Evolutionary conservation across 2,797 vertebrate genomes (phyloP), one percentile per base, ranked within the genome.

Genomic region (Anisognathus igniventris): DNA sequence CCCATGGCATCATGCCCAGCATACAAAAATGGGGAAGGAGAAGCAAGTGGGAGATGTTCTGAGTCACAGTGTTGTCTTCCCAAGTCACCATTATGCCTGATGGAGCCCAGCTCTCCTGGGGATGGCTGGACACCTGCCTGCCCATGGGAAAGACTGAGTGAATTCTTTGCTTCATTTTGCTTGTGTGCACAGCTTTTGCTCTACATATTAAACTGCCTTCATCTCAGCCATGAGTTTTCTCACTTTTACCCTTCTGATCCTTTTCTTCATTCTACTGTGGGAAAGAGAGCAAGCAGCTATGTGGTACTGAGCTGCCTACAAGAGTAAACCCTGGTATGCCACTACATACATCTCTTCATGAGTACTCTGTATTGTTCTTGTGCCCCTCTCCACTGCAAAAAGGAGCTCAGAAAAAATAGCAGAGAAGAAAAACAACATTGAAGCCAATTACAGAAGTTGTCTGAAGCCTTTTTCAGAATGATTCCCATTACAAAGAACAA

Each of bases 1-100:
- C 25, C 22, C 7, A 6, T 54, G 51, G 22, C 5, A 24, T 42
- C 10, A 2, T 21, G 12, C 7, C n/a, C 45, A 42, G 42, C 5
- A 47, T 14, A 12, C 33, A 72, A 40, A 72, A 14, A 50, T 31
- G 7, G 8, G 12, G 15, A 50, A 70, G 20, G 33, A 77, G 21
- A 10, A 67, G 31, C 25, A 61, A 42, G 16, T 40, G 27, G 13
- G 13, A 31, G 35, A n/a, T 1, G 1, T n/a, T 71, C 3, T 3
- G 27, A 47, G 40, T 8, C 8, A 13, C 12, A 19, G 6, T 2
- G 1, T 45, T 72, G 22, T 31, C 58, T 81, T 78, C 28, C 30
- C 14, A 53, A 48, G 16, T 64, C 25, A 42, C 4, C 0, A 1
- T 15, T 30, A 66, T 0, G 0, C 0, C 1, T 42, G 27, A n/a